Percentiles rank a stretch among this genome's conserved stretches.
These are phyloP conservation scores for Apteryx mantelli DNA, from an alignment of 2,113 vertebrate species.

Conservation along the genomic window DNA sequence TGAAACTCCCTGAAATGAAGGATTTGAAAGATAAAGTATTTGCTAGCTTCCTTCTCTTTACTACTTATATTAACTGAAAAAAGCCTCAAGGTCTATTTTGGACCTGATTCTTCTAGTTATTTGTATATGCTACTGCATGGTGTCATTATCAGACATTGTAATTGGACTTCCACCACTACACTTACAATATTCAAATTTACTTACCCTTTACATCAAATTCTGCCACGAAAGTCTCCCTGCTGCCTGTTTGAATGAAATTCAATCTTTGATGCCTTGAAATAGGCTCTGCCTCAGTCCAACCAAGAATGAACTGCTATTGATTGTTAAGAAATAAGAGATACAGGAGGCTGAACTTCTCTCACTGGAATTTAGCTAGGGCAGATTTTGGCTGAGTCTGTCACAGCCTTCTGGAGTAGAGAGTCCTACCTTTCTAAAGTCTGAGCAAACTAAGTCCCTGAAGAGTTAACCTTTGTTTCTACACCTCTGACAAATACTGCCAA, in stretches of 20 bases:
- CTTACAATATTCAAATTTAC: neutral
- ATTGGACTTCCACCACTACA: slow-evolving; percentile 12
- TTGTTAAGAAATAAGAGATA: neutral
- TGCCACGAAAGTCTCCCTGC: neutral
- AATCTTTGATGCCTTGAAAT: slow-evolving; percentile 15
- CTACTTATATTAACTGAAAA: neutral
- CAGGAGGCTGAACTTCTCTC: neutral
- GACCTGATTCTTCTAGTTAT: neutral
- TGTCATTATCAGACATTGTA: neutral
- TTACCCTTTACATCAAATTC: neutral
- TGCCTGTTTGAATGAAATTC: slow-evolving; percentile 8
- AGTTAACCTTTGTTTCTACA: neutral
- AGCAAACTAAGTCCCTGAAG: neutral
- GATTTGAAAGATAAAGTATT: neutral
- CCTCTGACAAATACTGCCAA: neutral
- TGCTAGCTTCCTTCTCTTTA: neutral
- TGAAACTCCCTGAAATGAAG: neutral
- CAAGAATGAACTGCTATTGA: slow-evolving; percentile 32
- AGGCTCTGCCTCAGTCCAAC: neutral
- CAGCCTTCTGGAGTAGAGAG: neutral
- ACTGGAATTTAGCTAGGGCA: neutral
- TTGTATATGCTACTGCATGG: neutral
- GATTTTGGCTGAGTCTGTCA: neutral
- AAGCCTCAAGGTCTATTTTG: neutral
- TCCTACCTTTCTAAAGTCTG: neutral